phyloP scores from a whole-genome alignment of 2,888 invertebrate species.

The Digitonthophagus gazella region DNA sequence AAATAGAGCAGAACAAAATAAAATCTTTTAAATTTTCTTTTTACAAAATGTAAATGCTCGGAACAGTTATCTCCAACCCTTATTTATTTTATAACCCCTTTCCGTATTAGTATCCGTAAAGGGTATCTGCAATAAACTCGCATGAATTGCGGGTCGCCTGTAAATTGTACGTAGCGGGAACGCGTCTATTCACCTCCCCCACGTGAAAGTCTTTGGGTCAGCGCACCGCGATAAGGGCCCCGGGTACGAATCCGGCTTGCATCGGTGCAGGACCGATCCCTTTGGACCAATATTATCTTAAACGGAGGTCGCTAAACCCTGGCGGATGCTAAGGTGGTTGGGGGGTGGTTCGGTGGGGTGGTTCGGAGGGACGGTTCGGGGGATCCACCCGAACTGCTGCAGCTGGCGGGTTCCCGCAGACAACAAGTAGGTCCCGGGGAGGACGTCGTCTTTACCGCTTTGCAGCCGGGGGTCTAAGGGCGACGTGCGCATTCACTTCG shows the following conservation, averaged over 20 bases:
- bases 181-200: not conserved
- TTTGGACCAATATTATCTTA: conserved; percentile 4
- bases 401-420: not conserved
- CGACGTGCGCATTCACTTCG: not conserved
- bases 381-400: not conserved
- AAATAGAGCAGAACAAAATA: no score
- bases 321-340: not conserved
- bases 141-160: not conserved
- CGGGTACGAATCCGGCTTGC: not conserved
- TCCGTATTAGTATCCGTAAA: not conserved
- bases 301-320: conserved; percentile 9
- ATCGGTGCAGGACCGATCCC: not conserved
- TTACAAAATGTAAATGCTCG: not conserved
- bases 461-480: not conserved
- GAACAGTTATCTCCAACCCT: not conserved
- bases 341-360: not conserved
- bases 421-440: conserved; percentile 16
- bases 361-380: not conserved
- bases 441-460: not conserved
- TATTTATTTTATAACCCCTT: not conserved
- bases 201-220: conserved; percentile 1
- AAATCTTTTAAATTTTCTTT: no score
- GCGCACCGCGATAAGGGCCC: not conserved
- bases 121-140: not conserved
- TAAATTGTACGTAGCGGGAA: no score